Base-by-base conservation (phyloP, 2,888 invertebrate species). In the Drosophila gaucha region DNA sequence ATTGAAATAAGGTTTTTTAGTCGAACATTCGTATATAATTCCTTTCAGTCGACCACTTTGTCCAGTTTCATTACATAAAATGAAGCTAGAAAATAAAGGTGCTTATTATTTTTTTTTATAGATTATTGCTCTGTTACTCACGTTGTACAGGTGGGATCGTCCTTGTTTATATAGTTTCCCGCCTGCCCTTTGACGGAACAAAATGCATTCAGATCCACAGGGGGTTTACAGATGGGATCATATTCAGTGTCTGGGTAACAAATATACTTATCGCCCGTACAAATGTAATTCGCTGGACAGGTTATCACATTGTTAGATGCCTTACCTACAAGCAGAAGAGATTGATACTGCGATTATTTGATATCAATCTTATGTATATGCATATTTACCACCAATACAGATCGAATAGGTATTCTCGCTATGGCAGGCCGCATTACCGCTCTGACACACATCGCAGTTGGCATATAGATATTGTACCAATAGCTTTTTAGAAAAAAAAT, bases 231-330 rank as follows among this genome's bases (percentile, higher is more conserved):
- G 9, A 51, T 51, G 16, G 86, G 68, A 10, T 41, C 18, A 16
- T 67, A 22, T 1, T 46, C 31, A 22, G 28, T 22, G 31, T 52
- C 35, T 2, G 20, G 16, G 47, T 87, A 80, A 18, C 80, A 82
- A 43, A 75, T 64, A 33, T 63, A 75, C 12, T 51, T 58, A 0
- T 52, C 76, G 20, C 55, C 86, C 9, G 86, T 88, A 56, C 88
- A 67, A 41, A 86, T 10, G 6, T 63, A 43, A 5, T 24, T 52
- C 14, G 5, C 10, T 4, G 83, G 88, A 28, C 82, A 82, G 2
- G 22, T 6, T 18, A 78, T 46, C 4, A 47, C 3, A 5, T 57
- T 22, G 1, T 51, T 12, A 0, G 67, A 56, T 2, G 80, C 54
- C 16, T 12, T 46, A 6, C 59, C 82, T 82, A 26, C n/a, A 1